These are phyloP conservation scores for Scaptomyza parva DNA, from an alignment of 2,888 invertebrate genomes.

Conservation along the genomic window DNA sequence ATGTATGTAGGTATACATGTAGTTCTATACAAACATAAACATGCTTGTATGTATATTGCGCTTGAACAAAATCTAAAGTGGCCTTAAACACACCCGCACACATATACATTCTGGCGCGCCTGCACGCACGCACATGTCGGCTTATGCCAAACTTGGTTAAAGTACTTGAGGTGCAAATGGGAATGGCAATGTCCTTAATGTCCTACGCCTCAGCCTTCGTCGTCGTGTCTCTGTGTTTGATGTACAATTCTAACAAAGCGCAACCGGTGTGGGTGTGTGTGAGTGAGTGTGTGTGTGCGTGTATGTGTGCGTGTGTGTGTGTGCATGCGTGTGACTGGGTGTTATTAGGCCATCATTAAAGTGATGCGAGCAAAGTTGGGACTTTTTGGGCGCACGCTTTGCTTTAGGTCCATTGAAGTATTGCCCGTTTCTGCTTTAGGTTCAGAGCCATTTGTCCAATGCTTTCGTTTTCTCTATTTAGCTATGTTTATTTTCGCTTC, in stretches of 20 bases:
- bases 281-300: constrained; percentile 29
- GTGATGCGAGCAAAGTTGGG: constrained; percentile 29
- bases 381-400: constrained; percentile 28
- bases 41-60: constrained; percentile 11
- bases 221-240: constrained; percentile 58
- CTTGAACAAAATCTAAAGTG: constrained; percentile 38
- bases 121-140: constrained; percentile 46
- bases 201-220: background rate
- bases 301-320: constrained; percentile 30
- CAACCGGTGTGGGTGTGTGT: constrained; percentile 31
- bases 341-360: constrained; percentile 68
- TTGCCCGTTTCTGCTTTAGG: constrained; percentile 17
- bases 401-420: constrained; percentile 33
- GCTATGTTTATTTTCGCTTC: constrained; percentile 79
- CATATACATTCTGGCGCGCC: constrained; percentile 17
- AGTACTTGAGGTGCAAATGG: constrained; percentile 76
- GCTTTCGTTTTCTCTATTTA: constrained; percentile 74
- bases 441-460: constrained; percentile 28
- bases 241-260: constrained; percentile 46
- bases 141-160: constrained; percentile 48
- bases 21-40: constrained; percentile 2
- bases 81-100: constrained; percentile 45
- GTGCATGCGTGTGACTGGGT: constrained; percentile 31
- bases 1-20: background rate
- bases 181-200: constrained; percentile 43